A percentile compares a stretch with the other conserved stretches of the same genome.
phyloP scores from a whole-genome alignment of 2,113 vertebrate species.

The Ptilorrhoa leucosticta region DNA sequence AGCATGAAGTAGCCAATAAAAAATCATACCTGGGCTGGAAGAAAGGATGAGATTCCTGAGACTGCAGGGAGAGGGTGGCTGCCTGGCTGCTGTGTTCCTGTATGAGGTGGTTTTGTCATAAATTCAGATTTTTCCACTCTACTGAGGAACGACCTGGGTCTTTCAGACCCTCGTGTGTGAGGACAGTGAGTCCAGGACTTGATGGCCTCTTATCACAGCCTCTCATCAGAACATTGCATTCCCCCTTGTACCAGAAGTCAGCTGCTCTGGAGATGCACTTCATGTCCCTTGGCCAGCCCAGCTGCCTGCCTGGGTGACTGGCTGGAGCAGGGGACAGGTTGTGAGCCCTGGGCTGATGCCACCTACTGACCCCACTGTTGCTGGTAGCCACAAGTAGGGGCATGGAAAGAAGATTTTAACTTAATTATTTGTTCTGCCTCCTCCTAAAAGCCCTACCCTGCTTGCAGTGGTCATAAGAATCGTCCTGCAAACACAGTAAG shows the following conservation, averaged over 20 bases:
- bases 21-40: not conserved
- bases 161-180: not conserved
- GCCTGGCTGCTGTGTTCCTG: not conserved
- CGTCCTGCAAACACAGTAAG: not conserved
- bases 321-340: not conserved
- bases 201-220: conserved; percentile 45
- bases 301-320: not conserved
- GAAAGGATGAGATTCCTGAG: not conserved
- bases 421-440: not conserved
- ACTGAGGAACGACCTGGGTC: conserved; percentile 49
- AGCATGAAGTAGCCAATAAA: not conserved
- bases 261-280: conserved; percentile 27
- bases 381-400: not conserved
- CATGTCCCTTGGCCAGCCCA: not conserved
- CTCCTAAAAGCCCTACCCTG: not conserved
- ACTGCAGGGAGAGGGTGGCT: not conserved
- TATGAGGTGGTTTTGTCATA: not conserved
- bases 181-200: conserved; percentile 48
- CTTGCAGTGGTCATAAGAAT: not conserved
- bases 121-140: conserved; percentile 28
- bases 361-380: not conserved
- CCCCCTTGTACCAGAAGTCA: conserved; percentile 40
- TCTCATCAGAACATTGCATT: conserved; percentile 62
- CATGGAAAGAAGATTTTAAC: not conserved
- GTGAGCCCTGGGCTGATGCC: not conserved